Evolutionary conservation across 1,140 invertebrate species (phyloP), one percentile per base, ranked within the genome.

Genomic region (Liolophura sinensis): DNA sequence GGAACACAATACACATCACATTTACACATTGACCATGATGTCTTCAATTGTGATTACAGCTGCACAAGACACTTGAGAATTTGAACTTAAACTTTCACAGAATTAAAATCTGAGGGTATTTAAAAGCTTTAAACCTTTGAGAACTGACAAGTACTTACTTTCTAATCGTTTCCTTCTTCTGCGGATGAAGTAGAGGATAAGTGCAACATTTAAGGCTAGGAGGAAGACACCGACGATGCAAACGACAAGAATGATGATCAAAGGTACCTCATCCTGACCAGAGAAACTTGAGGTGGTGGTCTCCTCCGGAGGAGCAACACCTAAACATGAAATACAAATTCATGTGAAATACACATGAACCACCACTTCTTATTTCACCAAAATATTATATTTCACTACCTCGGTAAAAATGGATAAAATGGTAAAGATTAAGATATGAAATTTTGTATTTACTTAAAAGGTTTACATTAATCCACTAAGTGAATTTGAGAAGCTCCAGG

Each of bases 101-200:
- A 40, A 5, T 40, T 40, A 40, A 40, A 40, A 40, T 40, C 3
- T 40, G 31, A 40, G 31, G 9, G 31, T 40, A 5, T 40, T 9
- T 3, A 40, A 40, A 40, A 5, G 3, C 31, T 5, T 40, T 40
- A 3, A 40, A 40, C 3, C 31, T 5, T 3, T 40, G 31, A 40
- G 31, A 9, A 5, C 31, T 9, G 9, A 40, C 9, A 40, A 40
- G 50, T 31, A 69, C 75, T 64, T 65, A 80, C 78, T 75, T 68
- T 86, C 85, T 22, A 87, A 73, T 82, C 90, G 90, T 71, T 87
- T 89, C 68, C 89, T 88, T 81, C 92, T 88, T 83, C 91, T 90
- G 60, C 92, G 89, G 74, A 94, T 87, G 86, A 93, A 94, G 86
- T 91, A 94, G 65, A 91, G 89, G 69, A 95, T 92, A 67, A 95